These are phyloP conservation scores for Gymnothorax javanicus DNA, from an alignment of 2,797 vertebrate species.

Conservation along the genomic window DNA sequence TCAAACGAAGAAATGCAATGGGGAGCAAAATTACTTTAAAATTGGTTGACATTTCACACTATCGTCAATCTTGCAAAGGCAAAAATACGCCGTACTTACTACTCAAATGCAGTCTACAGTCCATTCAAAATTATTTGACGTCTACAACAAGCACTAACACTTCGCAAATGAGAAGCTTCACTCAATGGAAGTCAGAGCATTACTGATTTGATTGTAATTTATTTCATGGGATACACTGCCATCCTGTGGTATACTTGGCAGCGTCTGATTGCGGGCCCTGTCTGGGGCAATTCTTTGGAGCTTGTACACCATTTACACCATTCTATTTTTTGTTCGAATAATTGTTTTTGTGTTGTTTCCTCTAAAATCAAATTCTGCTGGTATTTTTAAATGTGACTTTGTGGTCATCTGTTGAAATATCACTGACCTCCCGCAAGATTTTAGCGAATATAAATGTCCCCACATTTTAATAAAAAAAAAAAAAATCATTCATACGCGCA, in stretches of 20 bases:
- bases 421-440: neutral
- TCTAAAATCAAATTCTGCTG: neutral
- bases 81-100: neutral
- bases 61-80: neutral
- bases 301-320: neutral
- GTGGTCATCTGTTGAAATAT: neutral
- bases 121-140: neutral
- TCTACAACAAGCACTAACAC: neutral
- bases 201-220: neutral
- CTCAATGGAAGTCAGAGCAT: neutral
- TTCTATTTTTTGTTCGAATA: neutral
- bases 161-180: neutral
- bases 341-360: neutral
- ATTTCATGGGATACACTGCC: slow-evolving; percentile 39
- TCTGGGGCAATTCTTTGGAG: neutral
- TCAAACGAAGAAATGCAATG: neutral
- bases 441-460: neutral
- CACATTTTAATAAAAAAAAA: neutral
- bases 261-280: no score
- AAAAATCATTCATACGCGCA: neutral
- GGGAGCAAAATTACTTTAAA: neutral
- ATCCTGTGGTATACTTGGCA: slow-evolving; percentile 45
- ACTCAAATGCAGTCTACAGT: neutral
- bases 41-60: neutral
- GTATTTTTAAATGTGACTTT: slow-evolving; percentile 3